phyloP scores from a whole-genome alignment of 2,888 invertebrate genomes.

The Eupithecia pulchellata region DNA sequence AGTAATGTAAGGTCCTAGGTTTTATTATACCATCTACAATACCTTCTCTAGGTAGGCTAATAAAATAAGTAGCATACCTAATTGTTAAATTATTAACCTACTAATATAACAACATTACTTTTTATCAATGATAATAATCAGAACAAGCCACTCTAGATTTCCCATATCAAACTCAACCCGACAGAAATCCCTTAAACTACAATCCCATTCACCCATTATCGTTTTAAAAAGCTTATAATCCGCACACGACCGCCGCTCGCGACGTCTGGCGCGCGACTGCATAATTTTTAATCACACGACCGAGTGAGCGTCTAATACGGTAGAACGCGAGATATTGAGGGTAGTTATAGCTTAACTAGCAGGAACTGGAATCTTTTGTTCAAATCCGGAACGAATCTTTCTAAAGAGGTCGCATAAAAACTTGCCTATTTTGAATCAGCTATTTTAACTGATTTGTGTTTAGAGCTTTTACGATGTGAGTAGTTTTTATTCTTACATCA shows the following conservation, averaged over 20 bases:
- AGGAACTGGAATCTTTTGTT: conserved; percentile 54
- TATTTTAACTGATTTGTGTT: not conserved
- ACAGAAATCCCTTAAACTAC: conserved; percentile 30
- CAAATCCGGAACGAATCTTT: conserved; percentile 52
- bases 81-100: not conserved
- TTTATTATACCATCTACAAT: too few relatives aligned
- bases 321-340: conserved; percentile 74
- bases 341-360: conserved; percentile 66
- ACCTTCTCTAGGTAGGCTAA: too few relatives aligned
- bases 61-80: too few relatives aligned
- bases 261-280: conserved; percentile 65
- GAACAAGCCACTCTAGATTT: not conserved
- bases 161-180: conserved; percentile 23
- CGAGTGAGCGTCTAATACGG: conserved; percentile 82
- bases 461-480: not conserved
- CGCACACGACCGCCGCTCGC: conserved; percentile 66
- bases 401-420: not conserved
- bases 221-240: conserved; percentile 75
- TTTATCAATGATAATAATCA: not conserved
- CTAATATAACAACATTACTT: not conserved
- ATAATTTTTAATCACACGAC: conserved; percentile 85
- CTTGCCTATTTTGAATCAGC: not conserved
- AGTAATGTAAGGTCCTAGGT: too few relatives aligned
- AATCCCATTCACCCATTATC: conserved; percentile 50
- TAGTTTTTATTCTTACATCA: not conserved